These are phyloP conservation scores for roundworm (Caenorhabditis elegans) DNA, from an alignment of 1,140 invertebrate species.

Conservation along the genomic window WBcel235 BX284605.5:13105001-13105500, in stretches of 20 bases:
- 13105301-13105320: neutral
- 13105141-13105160: neutral
- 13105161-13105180: conserved; percentile 14
- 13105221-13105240: conserved; percentile 1
- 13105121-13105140: neutral
- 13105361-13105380: too few species aligned
- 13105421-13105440: too few species aligned
- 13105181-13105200: conserved; percentile 29
- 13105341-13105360: too few species aligned
- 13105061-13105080: conserved; percentile 7
- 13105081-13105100: conserved; percentile 31
- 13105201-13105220: neutral
- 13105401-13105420: too few species aligned
- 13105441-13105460: too few species aligned
- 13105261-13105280: neutral
- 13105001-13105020: neutral
- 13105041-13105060: conserved; percentile 12
- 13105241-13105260: neutral
- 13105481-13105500: too few species aligned
- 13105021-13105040: conserved; percentile 21
- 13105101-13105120: conserved; percentile 26
- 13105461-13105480: too few species aligned
- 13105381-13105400: too few species aligned
- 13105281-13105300: conserved; percentile 10
- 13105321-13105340: too few species aligned